Conservation (phyloP, 2,888 invertebrate species). For the Tridacna gigas region DNA sequence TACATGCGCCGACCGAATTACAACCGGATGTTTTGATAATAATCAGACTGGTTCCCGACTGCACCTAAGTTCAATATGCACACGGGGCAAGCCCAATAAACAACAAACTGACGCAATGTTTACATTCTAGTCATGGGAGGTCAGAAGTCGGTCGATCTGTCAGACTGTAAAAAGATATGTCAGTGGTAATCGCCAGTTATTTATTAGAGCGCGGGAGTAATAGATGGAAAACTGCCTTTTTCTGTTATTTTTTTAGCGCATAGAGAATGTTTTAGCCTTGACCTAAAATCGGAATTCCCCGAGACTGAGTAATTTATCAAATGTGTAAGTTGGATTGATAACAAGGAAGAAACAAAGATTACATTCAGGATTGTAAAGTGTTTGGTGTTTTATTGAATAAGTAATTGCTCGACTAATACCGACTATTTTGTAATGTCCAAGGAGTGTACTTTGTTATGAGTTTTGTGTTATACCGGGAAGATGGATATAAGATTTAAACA, state of each 20-base stretch:
- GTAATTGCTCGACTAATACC: not conserved
- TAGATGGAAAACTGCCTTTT: not conserved
- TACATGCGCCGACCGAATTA: constrained; percentile 20
- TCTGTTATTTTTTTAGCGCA: not conserved
- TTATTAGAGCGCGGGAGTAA: not conserved
- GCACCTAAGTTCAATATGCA: not conserved
- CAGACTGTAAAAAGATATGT: constrained; percentile 10
- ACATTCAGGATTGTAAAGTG: too few relatives aligned
- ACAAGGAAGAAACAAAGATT: not conserved
- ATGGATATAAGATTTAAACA: constrained; percentile 21
- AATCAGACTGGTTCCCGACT: not conserved
- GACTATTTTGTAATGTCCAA: too few relatives aligned
- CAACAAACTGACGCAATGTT: constrained; percentile 26
- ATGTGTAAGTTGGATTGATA: not conserved
- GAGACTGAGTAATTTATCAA: constrained; percentile 17
- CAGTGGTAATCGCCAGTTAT: not conserved
- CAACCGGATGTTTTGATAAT: constrained; percentile 26
- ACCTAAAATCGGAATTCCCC: constrained; percentile 6
- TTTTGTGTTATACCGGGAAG: too few relatives aligned
- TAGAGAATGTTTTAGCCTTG: constrained; percentile 5
- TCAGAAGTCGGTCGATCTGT: constrained; percentile 23
- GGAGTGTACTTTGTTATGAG: too few relatives aligned
- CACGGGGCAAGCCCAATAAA: not conserved
- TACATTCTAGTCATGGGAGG: constrained; percentile 15
- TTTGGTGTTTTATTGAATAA: not conserved